phyloP scores from a whole-genome alignment of 2,113 vertebrate genomes.

The Aspidoscelis tigris region DNA sequence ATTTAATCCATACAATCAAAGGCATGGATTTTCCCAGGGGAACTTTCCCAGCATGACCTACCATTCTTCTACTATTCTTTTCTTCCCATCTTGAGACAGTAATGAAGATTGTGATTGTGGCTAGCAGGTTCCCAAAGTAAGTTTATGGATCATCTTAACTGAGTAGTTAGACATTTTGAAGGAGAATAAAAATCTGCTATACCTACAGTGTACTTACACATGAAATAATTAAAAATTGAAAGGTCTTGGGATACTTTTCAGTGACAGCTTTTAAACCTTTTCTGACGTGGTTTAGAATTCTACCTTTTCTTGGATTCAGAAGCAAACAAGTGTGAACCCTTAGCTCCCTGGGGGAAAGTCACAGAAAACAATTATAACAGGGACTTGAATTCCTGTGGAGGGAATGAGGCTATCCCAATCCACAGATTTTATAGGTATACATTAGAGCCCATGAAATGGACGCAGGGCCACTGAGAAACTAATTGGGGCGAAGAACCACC shows the following conservation, averaged over 20 bases:
- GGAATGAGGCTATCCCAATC: constrained; percentile 28
- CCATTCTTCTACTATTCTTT: constrained; percentile 6
- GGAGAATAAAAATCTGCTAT: constrained; percentile 9
- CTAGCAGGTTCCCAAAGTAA: background rate
- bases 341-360: constrained; percentile 30
- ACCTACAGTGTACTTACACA: background rate
- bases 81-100: constrained; percentile 14
- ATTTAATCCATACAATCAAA: constrained; percentile 43
- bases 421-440: background rate
- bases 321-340: background rate
- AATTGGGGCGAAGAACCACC: constrained; percentile 30
- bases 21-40: background rate
- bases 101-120: background rate
- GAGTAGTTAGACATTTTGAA: background rate
- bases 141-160: background rate
- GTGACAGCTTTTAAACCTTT: constrained; percentile 16
- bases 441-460: constrained; percentile 20
- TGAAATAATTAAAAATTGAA: background rate
- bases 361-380: constrained; percentile 11
- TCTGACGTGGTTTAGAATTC: constrained; percentile 14
- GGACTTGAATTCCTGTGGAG: constrained; percentile 30
- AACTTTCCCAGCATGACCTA: background rate
- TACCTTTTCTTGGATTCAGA: constrained; percentile 22
- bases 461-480: constrained; percentile 12
- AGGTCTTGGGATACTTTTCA: constrained; percentile 1